Base-by-base conservation (phyloP, 2,888 invertebrate species). In the Silvanus unidentatus region DNA sequence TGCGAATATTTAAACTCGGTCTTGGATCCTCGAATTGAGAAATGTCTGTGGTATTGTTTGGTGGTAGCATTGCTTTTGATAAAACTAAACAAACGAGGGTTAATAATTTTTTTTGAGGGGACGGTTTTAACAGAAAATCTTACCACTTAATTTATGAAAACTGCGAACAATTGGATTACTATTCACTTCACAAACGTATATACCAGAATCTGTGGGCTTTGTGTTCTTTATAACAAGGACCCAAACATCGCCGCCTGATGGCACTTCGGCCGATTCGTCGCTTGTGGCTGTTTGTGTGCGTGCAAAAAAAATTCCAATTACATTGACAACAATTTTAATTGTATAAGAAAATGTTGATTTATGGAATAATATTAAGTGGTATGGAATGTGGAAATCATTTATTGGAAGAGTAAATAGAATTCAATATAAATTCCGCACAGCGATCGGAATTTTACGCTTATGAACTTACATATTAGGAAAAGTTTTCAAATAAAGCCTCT, bases 181-280 rank as follows among this genome's bases (percentile, higher is more conserved):
- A 72, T 90, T 90, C 12, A 89, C 80, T 72, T 90, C 89, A 60
- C 90, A 91, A 56, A 84, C 80, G 68, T 90, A 91, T 28, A 87
- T 77, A 1, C 88, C 89, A 0, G 86, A 80, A 65, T 91, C 90
- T 0, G 79, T 75, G 0, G 81, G 73, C 59, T 77, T 81, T 11
- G 84, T 80, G 12, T 78, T 74, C 64, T 82, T 83, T 61, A 91
- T 87, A 50, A 87, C 81, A 39, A 91, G 75, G 34, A 90, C 88
- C 89, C 89, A 90, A 11, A 89, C 88, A 63, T 88, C 88, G 0
- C 88, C 88, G 1, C 86, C 88, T 62, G 77, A 75, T 37, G 70
- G 64, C 39, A 69, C 29, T 54, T 60, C 50, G 1, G 49, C 32
- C 2, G 49, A 47, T 16, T 63, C 65, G n/a, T 55, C 68, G 39